Evolutionary conservation across 2,797 vertebrate genomes (phyloP).

Genomic region (Epinephelus coioides): DNA sequence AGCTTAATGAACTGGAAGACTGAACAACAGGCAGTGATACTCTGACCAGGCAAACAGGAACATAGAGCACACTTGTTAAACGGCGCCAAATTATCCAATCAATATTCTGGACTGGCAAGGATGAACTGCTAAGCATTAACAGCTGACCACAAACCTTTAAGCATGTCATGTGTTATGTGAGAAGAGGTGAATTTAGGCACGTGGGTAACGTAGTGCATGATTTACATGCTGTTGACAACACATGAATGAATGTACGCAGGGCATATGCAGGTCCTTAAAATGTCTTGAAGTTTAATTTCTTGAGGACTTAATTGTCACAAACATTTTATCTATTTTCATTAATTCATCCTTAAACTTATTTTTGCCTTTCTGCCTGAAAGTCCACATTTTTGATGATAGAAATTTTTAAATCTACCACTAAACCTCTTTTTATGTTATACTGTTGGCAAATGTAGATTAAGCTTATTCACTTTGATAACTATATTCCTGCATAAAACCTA

Average conservation of each 20-base stretch:
- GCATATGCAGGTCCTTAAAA: no score
- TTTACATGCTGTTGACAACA: not conserved
- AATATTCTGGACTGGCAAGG: not conserved
- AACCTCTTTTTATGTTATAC: no score
- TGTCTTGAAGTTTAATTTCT: no score
- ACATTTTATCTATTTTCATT: no score
- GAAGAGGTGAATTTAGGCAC: not conserved
- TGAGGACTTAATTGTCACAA: no score
- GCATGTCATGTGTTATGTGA: not conserved
- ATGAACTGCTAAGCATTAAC: not conserved
- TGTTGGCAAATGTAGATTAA: no score
- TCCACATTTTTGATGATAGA: no score
- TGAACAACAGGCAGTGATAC: slow-evolving; percentile 7
- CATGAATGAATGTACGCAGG: not conserved
- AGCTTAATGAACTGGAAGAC: not conserved
- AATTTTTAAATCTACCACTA: no score
- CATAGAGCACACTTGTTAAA: not conserved
- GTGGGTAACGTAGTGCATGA: not conserved
- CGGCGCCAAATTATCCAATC: not conserved
- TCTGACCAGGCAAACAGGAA: not conserved
- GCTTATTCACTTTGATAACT: no score
- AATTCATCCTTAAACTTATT: no score
- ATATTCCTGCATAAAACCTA: no score
- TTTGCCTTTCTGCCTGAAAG: no score
- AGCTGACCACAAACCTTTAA: not conserved